Base-by-base conservation (phyloP, 2,113 vertebrate species). In the Eurystomus gularis region DNA sequence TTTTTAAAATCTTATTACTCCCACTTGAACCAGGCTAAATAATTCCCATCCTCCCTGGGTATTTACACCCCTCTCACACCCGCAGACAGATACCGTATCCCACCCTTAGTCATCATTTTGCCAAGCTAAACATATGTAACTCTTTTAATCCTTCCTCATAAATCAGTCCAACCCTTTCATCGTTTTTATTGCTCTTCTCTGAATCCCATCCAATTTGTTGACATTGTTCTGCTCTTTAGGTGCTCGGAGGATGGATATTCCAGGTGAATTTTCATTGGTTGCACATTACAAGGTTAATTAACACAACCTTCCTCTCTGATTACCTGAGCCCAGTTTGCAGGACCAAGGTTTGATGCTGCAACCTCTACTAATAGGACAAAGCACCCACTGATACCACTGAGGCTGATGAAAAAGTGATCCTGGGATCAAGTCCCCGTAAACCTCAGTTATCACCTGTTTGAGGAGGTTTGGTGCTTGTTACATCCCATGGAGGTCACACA, bases 61-160 rank as follows among this genome's bases (percentile, higher is more conserved):
- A 58, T 88, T 94, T 87, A 93, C 73, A 42, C 89, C 92, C 88
- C 90, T 95, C 73, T 88, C 83, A 51, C 48, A 52, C 90, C 84
- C 24, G 26, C 94, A 77, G 90, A 52, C 90, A 88, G 95, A 94
- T 90, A 70, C 77, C 8, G 0, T 42, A 54, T 79, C 82, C 88
- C 92, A 97, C 95, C 48, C 96, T 96, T 68, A 72, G 96, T 75
- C 96, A 92, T 93, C 94, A 49, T 51, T 60, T 93, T 93, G 97
- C 97, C 97, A 97, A 98, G 75, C 90, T 91, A 96, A 97, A 97
- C 96, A 97, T 17, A 73, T 87, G 90, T 94, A 96, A 91, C 94
- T 86, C 96, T 96, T 95, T 96, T 95, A 95, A 84, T 93, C 73
- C 95, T 97, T 96, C 94, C 95, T 88, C 80, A 88, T 97, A 97